Conservation (phyloP, 2,888 invertebrate species). For the Euphydryas editha region DNA sequence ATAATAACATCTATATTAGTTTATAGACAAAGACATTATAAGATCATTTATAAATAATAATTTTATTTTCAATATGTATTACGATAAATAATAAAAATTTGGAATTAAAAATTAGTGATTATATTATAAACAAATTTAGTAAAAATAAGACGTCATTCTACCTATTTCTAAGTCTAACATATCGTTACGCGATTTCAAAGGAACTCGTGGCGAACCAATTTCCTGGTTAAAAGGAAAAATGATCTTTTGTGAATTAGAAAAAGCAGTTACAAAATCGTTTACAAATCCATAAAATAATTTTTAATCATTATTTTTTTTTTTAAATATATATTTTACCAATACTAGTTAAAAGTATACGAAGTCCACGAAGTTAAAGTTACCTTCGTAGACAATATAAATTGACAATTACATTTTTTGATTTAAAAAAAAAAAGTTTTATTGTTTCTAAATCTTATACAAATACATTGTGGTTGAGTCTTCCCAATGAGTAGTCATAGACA, state of each 20-base stretch:
- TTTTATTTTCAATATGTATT: background rate
- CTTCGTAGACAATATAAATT: too few relatives aligned
- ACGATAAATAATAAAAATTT: background rate
- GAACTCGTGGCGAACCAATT: constrained; percentile 24
- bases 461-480: too few relatives aligned
- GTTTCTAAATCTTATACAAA: too few relatives aligned
- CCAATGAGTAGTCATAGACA: too few relatives aligned
- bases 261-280: background rate
- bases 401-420: too few relatives aligned
- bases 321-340: too few relatives aligned
- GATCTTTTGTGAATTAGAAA: background rate
- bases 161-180: constrained; percentile 6
- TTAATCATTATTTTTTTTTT: too few relatives aligned
- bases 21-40: background rate
- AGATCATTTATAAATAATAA: background rate
- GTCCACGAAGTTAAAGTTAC: too few relatives aligned
- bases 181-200: constrained; percentile 21
- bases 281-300: background rate
- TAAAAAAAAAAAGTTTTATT: too few relatives aligned
- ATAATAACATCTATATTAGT: constrained; percentile 8
- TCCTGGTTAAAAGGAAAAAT: constrained; percentile 24
- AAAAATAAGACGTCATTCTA: background rate
- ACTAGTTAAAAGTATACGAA: too few relatives aligned
- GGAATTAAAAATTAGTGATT: background rate
- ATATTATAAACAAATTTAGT: background rate